phyloP scores from a whole-genome alignment of 2,888 invertebrate genomes.

The Eupeodes luniger region DNA sequence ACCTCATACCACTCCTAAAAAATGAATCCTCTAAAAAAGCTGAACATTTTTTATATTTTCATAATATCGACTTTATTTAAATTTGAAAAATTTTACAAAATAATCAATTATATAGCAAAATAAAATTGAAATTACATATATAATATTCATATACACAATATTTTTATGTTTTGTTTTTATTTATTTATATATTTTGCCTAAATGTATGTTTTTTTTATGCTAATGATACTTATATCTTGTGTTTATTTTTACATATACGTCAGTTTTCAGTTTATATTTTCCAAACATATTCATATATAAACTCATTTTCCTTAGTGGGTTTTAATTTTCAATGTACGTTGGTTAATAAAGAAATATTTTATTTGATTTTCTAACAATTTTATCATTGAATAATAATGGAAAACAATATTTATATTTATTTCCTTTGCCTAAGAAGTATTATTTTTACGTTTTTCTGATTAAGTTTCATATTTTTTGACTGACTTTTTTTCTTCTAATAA shows the following conservation, averaged over 20 bases:
- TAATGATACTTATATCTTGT: constrained; percentile 51
- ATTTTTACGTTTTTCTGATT: constrained; percentile 35
- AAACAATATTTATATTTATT: constrained; percentile 29
- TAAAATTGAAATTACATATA: constrained; percentile 69
- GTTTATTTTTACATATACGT: constrained; percentile 58
- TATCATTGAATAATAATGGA: constrained; percentile 32
- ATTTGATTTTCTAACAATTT: constrained; percentile 14
- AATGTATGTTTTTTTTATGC: constrained; percentile 31
- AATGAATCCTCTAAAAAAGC: not conserved
- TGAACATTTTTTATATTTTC: constrained; percentile 24
- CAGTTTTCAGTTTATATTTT: constrained; percentile 18
- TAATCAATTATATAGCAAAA: constrained; percentile 75
- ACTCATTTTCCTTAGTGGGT: constrained; percentile 40
- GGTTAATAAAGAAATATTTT: not conserved
- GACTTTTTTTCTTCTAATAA: constrained; percentile 26
- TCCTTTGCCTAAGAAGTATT: constrained; percentile 31
- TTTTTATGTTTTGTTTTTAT: constrained; percentile 42
- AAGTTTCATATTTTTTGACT: constrained; percentile 35
- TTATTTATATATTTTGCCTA: constrained; percentile 47
- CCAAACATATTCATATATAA: constrained; percentile 25
- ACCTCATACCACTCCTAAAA: no score
- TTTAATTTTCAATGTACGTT: not conserved
- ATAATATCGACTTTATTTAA: constrained; percentile 74
- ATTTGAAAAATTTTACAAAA: constrained; percentile 74
- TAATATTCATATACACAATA: constrained; percentile 74